Percentiles rank a stretch among this genome's conserved stretches.
Evolutionary conservation across 2,888 invertebrate genomes (phyloP).

Genomic region (Plemyria rubiginata): DNA sequence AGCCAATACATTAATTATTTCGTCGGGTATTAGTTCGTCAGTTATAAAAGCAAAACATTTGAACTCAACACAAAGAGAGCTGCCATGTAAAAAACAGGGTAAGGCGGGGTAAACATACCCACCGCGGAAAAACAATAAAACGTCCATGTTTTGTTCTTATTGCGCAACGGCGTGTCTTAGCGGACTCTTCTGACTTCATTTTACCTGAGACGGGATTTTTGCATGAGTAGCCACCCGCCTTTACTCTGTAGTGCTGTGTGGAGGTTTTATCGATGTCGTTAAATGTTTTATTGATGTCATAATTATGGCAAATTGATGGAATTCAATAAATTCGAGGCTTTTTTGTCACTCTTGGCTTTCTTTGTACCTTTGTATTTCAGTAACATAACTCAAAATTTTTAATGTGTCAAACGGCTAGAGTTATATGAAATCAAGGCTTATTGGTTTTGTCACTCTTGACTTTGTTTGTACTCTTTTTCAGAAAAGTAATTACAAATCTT

Average conservation of each 20-base stretch:
- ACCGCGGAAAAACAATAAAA: slow-evolving; percentile 46
- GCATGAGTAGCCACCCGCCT: slow-evolving; percentile 60
- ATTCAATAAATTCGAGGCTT: slow-evolving; percentile 1
- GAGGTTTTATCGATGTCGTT: slow-evolving; percentile 31
- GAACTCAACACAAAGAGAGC: slow-evolving; percentile 25
- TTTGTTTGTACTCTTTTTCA: too few species aligned
- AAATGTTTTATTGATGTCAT: slow-evolving; percentile 24
- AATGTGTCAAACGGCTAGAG: too few species aligned
- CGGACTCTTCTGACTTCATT: slow-evolving; percentile 60
- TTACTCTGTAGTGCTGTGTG: slow-evolving; percentile 46
- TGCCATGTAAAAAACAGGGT: slow-evolving; percentile 24
- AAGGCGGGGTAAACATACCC: slow-evolving; percentile 36
- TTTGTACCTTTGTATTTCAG: not conserved
- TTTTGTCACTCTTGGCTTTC: not conserved
- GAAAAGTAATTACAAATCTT: too few species aligned
- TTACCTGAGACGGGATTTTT: slow-evolving; percentile 66
- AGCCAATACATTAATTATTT: slow-evolving; percentile 2
- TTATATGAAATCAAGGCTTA: too few species aligned
- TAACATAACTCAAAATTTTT: not conserved
- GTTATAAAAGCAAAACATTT: slow-evolving; percentile 3
- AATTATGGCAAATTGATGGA: not conserved
- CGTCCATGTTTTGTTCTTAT: slow-evolving; percentile 52
- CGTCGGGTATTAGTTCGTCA: not conserved
- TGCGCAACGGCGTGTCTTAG: slow-evolving; percentile 52
- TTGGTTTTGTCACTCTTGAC: too few species aligned